phyloP scores from a whole-genome alignment of 2,888 invertebrate genomes.

The Plusia festucae region DNA sequence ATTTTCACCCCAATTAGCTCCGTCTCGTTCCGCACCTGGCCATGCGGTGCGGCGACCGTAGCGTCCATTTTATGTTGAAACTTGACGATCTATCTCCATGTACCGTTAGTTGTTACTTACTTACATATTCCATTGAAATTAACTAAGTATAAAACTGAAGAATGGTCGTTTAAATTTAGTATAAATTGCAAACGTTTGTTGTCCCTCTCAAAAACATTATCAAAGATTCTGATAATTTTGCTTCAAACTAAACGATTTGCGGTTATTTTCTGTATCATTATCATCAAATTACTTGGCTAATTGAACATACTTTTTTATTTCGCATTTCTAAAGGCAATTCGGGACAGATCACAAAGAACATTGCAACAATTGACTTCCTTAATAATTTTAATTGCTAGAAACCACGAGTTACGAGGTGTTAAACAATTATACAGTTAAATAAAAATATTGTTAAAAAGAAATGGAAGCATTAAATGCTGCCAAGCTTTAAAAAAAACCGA shows the following conservation, averaged over 20 bases:
- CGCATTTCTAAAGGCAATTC: neutral
- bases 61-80: conserved; percentile 51
- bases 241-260: too few species aligned
- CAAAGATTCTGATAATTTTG: too few species aligned
- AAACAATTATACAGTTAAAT: neutral
- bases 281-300: too few species aligned
- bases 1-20: conserved; percentile 43
- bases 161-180: neutral
- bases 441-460: neutral
- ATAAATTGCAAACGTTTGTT: too few species aligned
- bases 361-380: neutral
- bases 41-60: conserved; percentile 52
- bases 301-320: too few species aligned
- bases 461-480: too few species aligned
- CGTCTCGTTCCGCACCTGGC: conserved; percentile 50
- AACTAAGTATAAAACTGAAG: neutral
- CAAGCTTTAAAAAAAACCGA: too few species aligned
- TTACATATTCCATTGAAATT: conserved; percentile 14
- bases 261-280: too few species aligned
- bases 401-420: neutral
- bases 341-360: neutral
- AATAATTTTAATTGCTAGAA: neutral
- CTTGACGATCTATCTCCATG: conserved; percentile 42
- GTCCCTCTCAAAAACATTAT: too few species aligned
- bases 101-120: conserved; percentile 42